Conservation (phyloP, 1,140 invertebrate species). For the Diorhabda carinulata region DNA sequence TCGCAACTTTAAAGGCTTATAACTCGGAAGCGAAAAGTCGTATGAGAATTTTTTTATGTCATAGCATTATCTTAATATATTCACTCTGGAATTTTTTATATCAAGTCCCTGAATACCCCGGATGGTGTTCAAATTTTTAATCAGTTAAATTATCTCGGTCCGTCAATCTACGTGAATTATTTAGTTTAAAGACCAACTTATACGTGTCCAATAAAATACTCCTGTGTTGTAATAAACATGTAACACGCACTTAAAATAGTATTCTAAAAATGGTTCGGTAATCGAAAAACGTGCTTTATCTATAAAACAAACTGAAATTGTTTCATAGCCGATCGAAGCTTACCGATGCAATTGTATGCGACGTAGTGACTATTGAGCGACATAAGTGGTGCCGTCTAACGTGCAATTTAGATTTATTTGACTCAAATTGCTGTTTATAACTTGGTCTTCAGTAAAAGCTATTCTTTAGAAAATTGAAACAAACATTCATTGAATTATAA, state of each 20-base stretch:
- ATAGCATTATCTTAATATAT: too few species aligned
- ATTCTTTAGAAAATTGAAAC: neutral
- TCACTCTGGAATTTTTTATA: too few species aligned
- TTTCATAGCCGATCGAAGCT: slow-evolving; percentile 1
- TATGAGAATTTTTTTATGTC: too few species aligned
- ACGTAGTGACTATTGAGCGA: neutral
- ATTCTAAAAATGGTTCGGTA: neutral
- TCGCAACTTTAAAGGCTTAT: too few species aligned
- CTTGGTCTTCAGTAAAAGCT: neutral
- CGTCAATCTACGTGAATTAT: neutral
- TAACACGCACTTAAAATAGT: neutral
- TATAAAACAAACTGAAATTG: neutral
- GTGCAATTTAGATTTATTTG: slow-evolving; percentile 12
- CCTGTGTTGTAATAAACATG: neutral
- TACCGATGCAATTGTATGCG: slow-evolving; percentile 5
- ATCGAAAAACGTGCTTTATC: slow-evolving; percentile 5
- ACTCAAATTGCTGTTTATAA: neutral
- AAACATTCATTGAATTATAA: neutral
- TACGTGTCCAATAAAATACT: neutral
- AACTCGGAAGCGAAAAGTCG: too few species aligned
- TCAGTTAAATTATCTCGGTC: neutral
- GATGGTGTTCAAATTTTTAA: neutral
- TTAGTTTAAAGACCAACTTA: neutral
- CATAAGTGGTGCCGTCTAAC: slow-evolving; percentile 12
- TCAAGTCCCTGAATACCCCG: too few species aligned